Evolutionary conservation across 2,797 vertebrate species (phyloP), one percentile per base, ranked within the genome.

Genomic region (Takifugu rubripes): DNA sequence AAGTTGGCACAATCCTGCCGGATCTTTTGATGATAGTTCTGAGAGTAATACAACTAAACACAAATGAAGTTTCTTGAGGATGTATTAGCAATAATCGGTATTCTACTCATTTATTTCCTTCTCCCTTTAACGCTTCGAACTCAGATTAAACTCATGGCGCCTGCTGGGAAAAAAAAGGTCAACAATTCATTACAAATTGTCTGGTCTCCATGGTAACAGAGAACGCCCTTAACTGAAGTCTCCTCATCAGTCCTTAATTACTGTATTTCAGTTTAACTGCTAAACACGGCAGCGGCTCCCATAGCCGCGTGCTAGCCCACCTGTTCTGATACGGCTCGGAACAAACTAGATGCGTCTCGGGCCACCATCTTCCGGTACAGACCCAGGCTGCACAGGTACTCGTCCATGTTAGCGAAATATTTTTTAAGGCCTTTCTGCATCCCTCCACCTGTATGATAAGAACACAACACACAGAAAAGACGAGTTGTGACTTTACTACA

Each of bases 351-450:
- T 29, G 94, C 94, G 81, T 98, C 96, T 65, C 95, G 92, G 11
- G 95, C 94, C 69, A 94, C 94, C 88, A 96, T 94, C 86, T 98
- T 98, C 61, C 96, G 84, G 86, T 95, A 97, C 45, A 98, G 90
- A 1, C 95, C 94, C 70, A 96, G 84, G 60, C 90, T 94, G 82
- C 87, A 84, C 84, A 98, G 91, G 81, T 94, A 97, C 75, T 97
- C 95, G 84, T 98, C 96, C 95, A 98, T 98, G 79, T 93, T 94
- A 61, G 93, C 87, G 68, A 93, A 94, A 83, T 94, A 96, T 57
- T 93, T 96, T 87, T 93, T 97, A 82, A 93, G 91, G 49, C 91
- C 91, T 82, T 95, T 96, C 86, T 96, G 93, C 96, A 98, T 98
- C 70, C 64, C 88, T 45, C 64, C 67, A 59, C 46, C 55, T 51